Evolutionary conservation across 2,888 invertebrate species (phyloP).

Genomic region (Gasteruption jaculator): DNA sequence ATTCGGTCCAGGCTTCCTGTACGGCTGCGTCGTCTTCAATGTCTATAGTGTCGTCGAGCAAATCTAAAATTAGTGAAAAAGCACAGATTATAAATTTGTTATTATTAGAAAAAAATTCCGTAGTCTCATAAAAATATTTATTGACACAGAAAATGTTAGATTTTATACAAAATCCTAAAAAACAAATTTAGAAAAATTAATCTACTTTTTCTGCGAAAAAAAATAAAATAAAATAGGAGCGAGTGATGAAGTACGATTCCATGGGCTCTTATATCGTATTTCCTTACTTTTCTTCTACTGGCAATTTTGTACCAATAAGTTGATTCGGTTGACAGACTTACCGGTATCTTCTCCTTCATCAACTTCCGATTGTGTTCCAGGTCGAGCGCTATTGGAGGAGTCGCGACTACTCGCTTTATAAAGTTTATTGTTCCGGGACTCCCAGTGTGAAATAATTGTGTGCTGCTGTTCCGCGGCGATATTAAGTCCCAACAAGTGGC

Average conservation of each 20-base stretch:
- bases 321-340: slow-evolving; percentile 17
- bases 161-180: too few species aligned
- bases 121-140: too few species aligned
- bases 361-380: slow-evolving; percentile 29
- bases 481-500: slow-evolving; percentile 79
- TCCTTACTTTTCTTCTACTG: slow-evolving; percentile 4
- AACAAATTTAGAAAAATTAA: slow-evolving; percentile 6
- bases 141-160: too few species aligned
- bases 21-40: slow-evolving; percentile 61
- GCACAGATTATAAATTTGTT: too few species aligned
- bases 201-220: background rate
- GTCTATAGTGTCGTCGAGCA: slow-evolving; percentile 49
- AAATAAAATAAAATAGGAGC: background rate
- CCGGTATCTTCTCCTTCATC: slow-evolving; percentile 36
- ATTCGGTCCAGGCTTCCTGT: slow-evolving; percentile 79
- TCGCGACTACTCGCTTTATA: slow-evolving; percentile 58
- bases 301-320: slow-evolving; percentile 5
- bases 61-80: slow-evolving; percentile 18
- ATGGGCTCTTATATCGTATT: background rate
- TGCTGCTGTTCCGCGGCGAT: slow-evolving; percentile 87
- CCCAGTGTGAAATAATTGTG: slow-evolving; percentile 85
- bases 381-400: slow-evolving; percentile 43
- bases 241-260: slow-evolving; percentile 5
- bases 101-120: too few species aligned
- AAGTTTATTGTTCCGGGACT: slow-evolving; percentile 73